Evolutionary conservation across 2,113 vertebrate genomes (phyloP).

Genomic region (Crotalus tigris): DNA sequence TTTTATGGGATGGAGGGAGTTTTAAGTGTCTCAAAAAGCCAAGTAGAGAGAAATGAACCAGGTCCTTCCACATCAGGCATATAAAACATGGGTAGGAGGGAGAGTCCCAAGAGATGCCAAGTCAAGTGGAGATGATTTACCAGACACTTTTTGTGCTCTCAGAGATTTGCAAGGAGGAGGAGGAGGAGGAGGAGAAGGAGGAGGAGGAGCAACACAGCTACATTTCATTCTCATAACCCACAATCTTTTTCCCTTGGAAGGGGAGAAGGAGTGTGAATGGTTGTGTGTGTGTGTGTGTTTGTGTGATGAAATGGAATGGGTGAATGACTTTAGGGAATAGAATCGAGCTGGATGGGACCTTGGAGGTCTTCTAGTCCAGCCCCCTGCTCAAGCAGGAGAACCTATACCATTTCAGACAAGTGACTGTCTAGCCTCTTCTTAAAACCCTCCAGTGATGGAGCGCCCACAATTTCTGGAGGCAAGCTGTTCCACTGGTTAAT

Average conservation of each 20-base stretch:
- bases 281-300: rapidly evolving
- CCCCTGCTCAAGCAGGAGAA: too few species aligned
- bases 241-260: neutral
- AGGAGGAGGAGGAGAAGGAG: neutral
- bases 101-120: neutral
- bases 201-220: neutral
- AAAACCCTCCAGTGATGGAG: too few species aligned
- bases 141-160: neutral
- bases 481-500: too few species aligned
- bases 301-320: neutral
- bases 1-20: neutral
- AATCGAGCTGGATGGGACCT: too few species aligned
- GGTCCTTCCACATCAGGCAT: neutral
- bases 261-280: neutral
- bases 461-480: too few species aligned
- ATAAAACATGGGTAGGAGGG: neutral
- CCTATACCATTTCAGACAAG: too few species aligned
- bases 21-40: neutral
- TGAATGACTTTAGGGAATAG: neutral
- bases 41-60: neutral
- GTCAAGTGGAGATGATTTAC: neutral
- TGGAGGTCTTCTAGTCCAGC: too few species aligned
- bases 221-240: neutral
- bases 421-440: too few species aligned
- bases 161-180: neutral